phyloP scores from a whole-genome alignment of 2,113 vertebrate species.

The Piaya cayana region DNA sequence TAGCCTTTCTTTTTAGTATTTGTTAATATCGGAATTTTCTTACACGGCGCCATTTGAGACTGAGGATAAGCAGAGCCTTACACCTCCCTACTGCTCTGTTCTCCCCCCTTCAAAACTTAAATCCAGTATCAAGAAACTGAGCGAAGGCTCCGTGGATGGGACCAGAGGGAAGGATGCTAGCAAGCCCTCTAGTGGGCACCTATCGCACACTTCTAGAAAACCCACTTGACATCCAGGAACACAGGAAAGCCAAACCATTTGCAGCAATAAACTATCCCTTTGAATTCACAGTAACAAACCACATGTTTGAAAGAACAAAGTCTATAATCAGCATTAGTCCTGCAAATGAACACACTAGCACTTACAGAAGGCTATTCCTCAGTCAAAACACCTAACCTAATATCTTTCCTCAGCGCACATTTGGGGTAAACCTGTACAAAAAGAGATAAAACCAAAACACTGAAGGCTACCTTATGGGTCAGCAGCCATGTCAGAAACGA shows the following conservation, averaged over 20 bases:
- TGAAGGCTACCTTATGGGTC: not conserved
- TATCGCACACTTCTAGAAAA: not conserved
- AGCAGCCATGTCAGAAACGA: not conserved
- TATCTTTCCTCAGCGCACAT: not conserved
- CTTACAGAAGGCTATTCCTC: not conserved
- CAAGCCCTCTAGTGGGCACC: constrained; percentile 64
- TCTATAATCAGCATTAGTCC: not conserved
- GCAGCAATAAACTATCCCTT: not conserved
- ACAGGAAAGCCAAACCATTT: not conserved
- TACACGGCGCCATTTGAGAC: not conserved
- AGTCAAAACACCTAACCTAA: not conserved
- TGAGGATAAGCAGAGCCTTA: not conserved
- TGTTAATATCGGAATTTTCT: not conserved
- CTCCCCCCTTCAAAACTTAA: not conserved
- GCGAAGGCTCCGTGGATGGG: not conserved
- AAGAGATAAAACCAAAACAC: not conserved
- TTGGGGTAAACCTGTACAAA: not conserved
- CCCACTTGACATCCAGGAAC: rapidly evolving
- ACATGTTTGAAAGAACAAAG: not conserved
- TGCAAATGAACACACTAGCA: not conserved
- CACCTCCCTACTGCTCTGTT: not conserved
- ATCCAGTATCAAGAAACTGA: not conserved
- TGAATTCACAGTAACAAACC: not conserved
- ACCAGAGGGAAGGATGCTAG: not conserved
- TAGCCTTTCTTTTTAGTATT: not conserved